phyloP scores from a whole-genome alignment of 2,797 vertebrate species.

The Hemitrygon akajei region DNA sequence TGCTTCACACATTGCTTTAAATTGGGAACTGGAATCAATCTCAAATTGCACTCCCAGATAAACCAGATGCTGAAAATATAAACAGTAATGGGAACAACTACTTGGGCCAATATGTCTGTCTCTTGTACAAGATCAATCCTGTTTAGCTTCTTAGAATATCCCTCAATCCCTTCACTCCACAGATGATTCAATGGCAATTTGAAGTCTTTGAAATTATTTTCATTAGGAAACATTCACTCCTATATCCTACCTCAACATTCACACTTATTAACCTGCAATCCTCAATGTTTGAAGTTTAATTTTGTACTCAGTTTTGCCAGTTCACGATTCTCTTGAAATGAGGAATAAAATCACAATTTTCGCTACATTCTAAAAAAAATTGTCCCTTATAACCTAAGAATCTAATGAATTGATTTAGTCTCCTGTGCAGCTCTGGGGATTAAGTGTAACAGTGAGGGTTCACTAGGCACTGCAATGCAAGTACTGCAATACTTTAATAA shows the following conservation, averaged over 20 bases:
- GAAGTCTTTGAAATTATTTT: neutral
- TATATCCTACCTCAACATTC: neutral
- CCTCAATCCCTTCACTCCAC: neutral
- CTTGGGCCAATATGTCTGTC: neutral
- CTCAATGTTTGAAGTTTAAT: neutral
- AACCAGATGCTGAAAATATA: neutral
- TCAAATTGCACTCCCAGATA: neutral
- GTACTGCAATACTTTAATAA: neutral
- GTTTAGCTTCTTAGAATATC: neutral
- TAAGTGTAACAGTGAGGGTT: neutral
- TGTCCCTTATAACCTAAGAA: neutral
- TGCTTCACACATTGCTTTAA: neutral
- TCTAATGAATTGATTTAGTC: too few species aligned
- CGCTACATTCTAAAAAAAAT: neutral
- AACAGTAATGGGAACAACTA: neutral
- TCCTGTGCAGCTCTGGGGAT: neutral
- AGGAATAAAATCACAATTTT: neutral
- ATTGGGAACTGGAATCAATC: neutral
- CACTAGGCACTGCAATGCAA: neutral
- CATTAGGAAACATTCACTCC: neutral
- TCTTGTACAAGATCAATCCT: neutral
- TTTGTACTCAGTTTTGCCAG: neutral
- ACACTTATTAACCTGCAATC: neutral
- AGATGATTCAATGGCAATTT: neutral
- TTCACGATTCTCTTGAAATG: neutral